phyloP scores from a whole-genome alignment of 2,797 vertebrate species.

The Sebastiscus albofasciatus region DNA sequence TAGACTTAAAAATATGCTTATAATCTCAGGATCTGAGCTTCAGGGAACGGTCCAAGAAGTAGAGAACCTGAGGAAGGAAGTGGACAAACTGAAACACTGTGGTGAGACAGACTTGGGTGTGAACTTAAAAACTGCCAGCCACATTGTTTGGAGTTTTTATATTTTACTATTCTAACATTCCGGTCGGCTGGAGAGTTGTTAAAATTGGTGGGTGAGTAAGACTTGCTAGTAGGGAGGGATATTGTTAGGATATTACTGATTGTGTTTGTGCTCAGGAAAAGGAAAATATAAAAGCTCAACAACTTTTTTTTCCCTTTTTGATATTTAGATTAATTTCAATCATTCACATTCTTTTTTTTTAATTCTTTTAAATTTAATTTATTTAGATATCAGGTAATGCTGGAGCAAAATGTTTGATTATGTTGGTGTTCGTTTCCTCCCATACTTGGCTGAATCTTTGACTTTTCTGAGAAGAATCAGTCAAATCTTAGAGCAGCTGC shows the following conservation, averaged over 20 bases:
- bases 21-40: constrained; percentile 75
- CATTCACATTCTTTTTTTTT: background rate
- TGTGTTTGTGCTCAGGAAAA: background rate
- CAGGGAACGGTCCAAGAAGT: constrained; percentile 79
- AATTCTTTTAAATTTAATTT: background rate
- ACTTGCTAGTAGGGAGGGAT: background rate
- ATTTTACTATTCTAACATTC: background rate
- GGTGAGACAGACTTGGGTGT: constrained; percentile 69
- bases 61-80: constrained; percentile 78
- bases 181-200: background rate
- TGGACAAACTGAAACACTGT: constrained; percentile 78
- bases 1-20: constrained; percentile 24
- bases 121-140: background rate
- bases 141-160: background rate
- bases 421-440: background rate
- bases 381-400: background rate
- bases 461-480: background rate
- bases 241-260: background rate
- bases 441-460: background rate
- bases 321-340: background rate
- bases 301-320: background rate
- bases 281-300: background rate
- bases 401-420: background rate
- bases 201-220: background rate
- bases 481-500: background rate